phyloP scores from a whole-genome alignment of 2,113 vertebrate genomes.

The Poeciliopsis turrubarensis region DNA sequence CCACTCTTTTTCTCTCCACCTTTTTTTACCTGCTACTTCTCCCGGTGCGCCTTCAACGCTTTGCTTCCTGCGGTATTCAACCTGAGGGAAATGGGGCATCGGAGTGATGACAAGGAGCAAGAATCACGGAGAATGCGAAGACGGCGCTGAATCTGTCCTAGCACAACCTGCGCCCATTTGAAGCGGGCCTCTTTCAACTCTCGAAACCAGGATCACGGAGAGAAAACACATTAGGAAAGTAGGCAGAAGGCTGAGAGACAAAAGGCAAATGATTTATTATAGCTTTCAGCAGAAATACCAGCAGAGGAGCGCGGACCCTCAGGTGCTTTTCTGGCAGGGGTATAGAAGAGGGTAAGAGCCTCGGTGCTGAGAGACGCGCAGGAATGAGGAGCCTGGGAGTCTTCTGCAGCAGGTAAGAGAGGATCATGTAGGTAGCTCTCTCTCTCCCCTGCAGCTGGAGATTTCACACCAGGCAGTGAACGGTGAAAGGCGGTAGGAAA shows the following conservation, averaged over 20 bases:
- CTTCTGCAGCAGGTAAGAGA: slow-evolving; percentile 28
- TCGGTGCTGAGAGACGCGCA: slow-evolving; percentile 71
- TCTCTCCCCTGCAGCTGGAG: slow-evolving; percentile 33
- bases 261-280: slow-evolving; percentile 79
- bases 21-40: slow-evolving; percentile 51
- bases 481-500: slow-evolving; percentile 9
- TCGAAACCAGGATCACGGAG: slow-evolving; percentile 43
- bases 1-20: slow-evolving; percentile 8
- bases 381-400: slow-evolving; percentile 65
- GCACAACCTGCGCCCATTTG: slow-evolving; percentile 54
- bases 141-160: slow-evolving; percentile 36
- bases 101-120: slow-evolving; percentile 70
- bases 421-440: slow-evolving; percentile 39
- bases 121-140: slow-evolving; percentile 49
- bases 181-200: slow-evolving; percentile 63
- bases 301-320: slow-evolving; percentile 58
- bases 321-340: slow-evolving; percentile 66
- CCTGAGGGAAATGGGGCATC: slow-evolving; percentile 68
- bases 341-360: slow-evolving; percentile 48
- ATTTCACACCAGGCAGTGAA: slow-evolving; percentile 27
- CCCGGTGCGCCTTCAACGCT: slow-evolving; percentile 30
- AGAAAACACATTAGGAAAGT: slow-evolving; percentile 73
- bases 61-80: slow-evolving; percentile 58
- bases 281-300: slow-evolving; percentile 77
- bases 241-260: slow-evolving; percentile 64